Base-by-base conservation (phyloP, 2,797 vertebrate species). In the Triplophysa bombifrons region DNA sequence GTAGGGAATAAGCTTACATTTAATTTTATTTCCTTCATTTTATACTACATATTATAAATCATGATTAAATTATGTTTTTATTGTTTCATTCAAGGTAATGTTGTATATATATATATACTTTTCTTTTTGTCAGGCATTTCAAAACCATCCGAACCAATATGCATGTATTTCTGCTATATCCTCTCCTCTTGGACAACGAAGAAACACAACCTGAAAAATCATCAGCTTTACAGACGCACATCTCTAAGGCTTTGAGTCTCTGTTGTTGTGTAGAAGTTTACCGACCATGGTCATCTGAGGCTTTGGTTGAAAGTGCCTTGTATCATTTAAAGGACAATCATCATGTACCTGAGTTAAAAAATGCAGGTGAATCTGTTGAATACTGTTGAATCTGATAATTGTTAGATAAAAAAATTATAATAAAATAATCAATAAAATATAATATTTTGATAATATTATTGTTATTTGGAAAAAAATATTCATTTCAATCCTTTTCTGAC, bases 81-180 rank as follows among this genome's bases (percentile, higher is more conserved):
- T 34, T 34, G 14, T 50, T 46, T 46, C 44, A 46, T 13, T 9
- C 0, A 19, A 19, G 50, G 19, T 51, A 3, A 48, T 14, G 12
- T 48, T 14, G 12, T 3, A 16, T 48, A 48, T 48, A 16, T 48
- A 48, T 48, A 17, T 51, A 16, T 53, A 27, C 25, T 53, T n/a
- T 53, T 75, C 61, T 56, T 44, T 74, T 85, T 67, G 73, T 61
- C 78, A 96, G 95, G 87, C 91, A 83, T 86, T 91, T 93, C 72
- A 91, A 84, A 64, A 90, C 90, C 76, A 90, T 92, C 13, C 88
- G 92, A 73, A 91, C 76, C 85, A 93, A 94, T 60, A 75, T 95
- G 46, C 96, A 97, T 1, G 88, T 96, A 61, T 92, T 97, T 84
- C 83, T 96, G 80, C 81, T 95, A 51, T 84, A 93, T 85, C 88